Evolutionary conservation across 2,797 vertebrate species (phyloP).

Genomic region (Oreochromis grahami): DNA sequence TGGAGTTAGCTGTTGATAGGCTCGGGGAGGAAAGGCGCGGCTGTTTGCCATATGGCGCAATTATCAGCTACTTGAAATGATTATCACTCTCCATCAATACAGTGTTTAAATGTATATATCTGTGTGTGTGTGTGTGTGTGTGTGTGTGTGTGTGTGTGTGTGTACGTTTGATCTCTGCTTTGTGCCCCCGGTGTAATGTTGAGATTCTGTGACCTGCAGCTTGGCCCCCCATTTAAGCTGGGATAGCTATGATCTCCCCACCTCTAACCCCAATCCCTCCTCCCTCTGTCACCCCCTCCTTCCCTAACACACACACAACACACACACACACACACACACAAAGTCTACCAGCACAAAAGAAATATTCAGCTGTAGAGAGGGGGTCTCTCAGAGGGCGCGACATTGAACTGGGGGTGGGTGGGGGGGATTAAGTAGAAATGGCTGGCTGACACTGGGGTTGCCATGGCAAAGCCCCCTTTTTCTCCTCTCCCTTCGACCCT

Average conservation of each 20-base stretch:
- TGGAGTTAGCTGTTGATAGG: conserved; percentile 24
- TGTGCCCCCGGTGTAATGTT: conserved; percentile 59
- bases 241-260: conserved; percentile 58
- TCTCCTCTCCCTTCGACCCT: conserved; percentile 51
- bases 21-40: conserved; percentile 14
- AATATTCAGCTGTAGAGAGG: conserved; percentile 74
- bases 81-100: conserved; percentile 61
- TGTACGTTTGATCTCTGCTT: conserved; percentile 58
- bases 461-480: conserved; percentile 73
- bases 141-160: not conserved
- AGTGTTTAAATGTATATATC: conserved; percentile 33
- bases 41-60: conserved; percentile 70
- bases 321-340: not conserved
- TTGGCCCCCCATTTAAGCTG: conserved; percentile 56
- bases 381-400: conserved; percentile 66
- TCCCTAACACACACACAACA: not conserved
- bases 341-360: conserved; percentile 68
- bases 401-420: conserved; percentile 52
- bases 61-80: conserved; percentile 68
- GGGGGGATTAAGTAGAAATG: conserved; percentile 74
- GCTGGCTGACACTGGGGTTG: conserved; percentile 73
- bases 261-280: conserved; percentile 20
- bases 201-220: conserved; percentile 55
- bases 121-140: not conserved
- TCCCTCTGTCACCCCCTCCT: conserved; percentile 17